Percentiles rank a stretch among this genome's conserved stretches.
Conservation (phyloP, 1,140 invertebrate species). For the Ceratina japonica region DNA sequence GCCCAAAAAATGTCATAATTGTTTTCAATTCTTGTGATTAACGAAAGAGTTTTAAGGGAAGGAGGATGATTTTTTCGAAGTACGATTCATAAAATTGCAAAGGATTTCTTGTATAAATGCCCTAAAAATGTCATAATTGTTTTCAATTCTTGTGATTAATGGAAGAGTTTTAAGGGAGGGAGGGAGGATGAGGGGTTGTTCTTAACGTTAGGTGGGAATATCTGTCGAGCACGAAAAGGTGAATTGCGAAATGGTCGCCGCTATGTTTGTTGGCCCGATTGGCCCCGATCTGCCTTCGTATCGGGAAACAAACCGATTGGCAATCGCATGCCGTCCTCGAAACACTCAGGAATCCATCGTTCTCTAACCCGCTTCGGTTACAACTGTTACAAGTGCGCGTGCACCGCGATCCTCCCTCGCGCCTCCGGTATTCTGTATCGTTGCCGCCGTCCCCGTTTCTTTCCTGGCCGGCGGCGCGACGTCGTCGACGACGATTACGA, state of each 20-base stretch:
- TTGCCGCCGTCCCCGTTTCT: constrained; percentile 51
- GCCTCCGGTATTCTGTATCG: too few species aligned
- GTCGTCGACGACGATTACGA: too few species aligned
- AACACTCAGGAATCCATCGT: constrained; percentile 65
- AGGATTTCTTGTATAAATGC: too few species aligned
- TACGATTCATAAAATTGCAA: too few species aligned
- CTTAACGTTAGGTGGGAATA: constrained; percentile 35
- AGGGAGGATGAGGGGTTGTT: too few species aligned
- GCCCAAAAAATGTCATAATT: too few species aligned
- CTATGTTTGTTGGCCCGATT: constrained; percentile 62
- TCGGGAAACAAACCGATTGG: constrained; percentile 68
- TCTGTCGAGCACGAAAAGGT: constrained; percentile 51
- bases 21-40: too few species aligned
- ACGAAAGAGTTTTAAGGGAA: too few species aligned
- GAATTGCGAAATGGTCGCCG: constrained; percentile 62
- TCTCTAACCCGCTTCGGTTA: constrained; percentile 26
- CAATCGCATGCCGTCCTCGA: constrained; percentile 69
- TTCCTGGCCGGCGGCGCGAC: constrained; percentile 54
- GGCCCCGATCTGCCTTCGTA: constrained; percentile 68
- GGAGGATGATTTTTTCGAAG: too few species aligned
- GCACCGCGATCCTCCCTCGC: neutral
- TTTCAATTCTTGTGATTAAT: too few species aligned
- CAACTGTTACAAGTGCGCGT: constrained; percentile 6
- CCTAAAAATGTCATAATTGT: too few species aligned
- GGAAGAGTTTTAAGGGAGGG: too few species aligned